phyloP scores from a whole-genome alignment of 2,113 vertebrate species.

The Manacus vitellinus region DNA sequence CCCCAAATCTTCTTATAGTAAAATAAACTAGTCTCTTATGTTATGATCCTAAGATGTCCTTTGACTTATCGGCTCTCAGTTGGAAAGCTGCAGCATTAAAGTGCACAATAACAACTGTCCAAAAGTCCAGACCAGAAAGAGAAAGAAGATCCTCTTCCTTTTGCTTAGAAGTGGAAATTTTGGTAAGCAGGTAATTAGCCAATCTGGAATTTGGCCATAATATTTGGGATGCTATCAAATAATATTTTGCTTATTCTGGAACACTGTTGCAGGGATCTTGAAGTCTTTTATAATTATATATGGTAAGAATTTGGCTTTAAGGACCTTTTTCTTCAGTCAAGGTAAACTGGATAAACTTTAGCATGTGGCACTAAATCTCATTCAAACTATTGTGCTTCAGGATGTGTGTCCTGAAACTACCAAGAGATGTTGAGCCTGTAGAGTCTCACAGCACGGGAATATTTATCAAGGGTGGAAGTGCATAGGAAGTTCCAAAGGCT shows the following conservation, averaged over 20 bases:
- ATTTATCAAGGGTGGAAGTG: neutral
- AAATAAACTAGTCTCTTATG: neutral
- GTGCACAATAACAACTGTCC: neutral
- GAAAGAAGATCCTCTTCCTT: neutral
- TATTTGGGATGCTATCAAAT: neutral
- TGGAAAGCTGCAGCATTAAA: neutral
- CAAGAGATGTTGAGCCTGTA: neutral
- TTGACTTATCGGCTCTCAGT: neutral
- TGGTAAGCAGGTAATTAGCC: neutral
- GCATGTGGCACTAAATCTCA: neutral
- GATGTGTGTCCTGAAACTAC: neutral
- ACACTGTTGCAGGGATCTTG: neutral
- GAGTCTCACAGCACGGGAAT: neutral
- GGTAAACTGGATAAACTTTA: neutral
- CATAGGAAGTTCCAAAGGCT: neutral
- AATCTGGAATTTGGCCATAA: neutral
- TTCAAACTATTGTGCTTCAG: neutral
- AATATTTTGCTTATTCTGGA: neutral
- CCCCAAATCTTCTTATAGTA: neutral
- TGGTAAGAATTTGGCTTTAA: neutral
- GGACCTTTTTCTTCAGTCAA: neutral
- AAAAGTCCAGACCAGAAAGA: neutral
- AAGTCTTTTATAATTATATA: neutral
- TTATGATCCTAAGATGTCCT: neutral
- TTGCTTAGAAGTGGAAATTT: neutral